Percentiles rank a stretch among this genome's conserved stretches.
These are phyloP conservation scores for Labroides dimidiatus DNA, from an alignment of 2,797 vertebrate species.

Conservation along the genomic window DNA sequence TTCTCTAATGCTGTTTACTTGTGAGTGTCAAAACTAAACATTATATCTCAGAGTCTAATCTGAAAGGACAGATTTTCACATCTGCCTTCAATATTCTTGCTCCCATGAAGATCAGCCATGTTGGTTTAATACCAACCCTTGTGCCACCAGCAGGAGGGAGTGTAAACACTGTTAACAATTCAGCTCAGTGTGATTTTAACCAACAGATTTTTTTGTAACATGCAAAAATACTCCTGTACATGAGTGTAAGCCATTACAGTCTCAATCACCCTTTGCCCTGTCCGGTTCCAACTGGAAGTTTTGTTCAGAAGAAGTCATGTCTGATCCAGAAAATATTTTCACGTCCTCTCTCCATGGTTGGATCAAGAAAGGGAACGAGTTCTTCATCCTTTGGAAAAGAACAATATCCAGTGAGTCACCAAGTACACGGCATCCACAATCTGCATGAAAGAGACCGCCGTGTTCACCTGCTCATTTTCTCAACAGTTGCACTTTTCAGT, in stretches of 20 bases:
- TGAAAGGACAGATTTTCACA: background rate
- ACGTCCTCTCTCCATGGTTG: background rate
- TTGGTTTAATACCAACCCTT: conserved; percentile 19
- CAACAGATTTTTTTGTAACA: too few species aligned
- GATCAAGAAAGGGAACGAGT: background rate
- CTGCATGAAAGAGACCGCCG: conserved; percentile 43
- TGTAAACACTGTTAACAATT: too few species aligned
- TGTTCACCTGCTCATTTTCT: conserved; percentile 39
- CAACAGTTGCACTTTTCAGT: conserved; percentile 19
- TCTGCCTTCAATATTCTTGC: conserved; percentile 7
- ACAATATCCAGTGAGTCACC: conserved; percentile 44
- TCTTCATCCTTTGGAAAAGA: conserved; percentile 13
- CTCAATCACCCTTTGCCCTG: too few species aligned
- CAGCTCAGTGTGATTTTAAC: too few species aligned
- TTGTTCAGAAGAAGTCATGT: background rate
- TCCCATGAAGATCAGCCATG: conserved; percentile 29
- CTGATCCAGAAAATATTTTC: conserved; percentile 1
- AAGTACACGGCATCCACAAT: conserved; percentile 3
- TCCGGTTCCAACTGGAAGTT: background rate
- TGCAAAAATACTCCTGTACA: too few species aligned
- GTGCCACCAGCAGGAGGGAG: conserved; percentile 48
- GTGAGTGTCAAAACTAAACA: too few species aligned
- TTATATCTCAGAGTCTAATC: background rate
- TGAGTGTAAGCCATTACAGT: too few species aligned
- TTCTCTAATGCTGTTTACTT: too few species aligned